Base-by-base conservation (phyloP, 2,888 invertebrate species). In the Noctuana brunneofusca region DNA sequence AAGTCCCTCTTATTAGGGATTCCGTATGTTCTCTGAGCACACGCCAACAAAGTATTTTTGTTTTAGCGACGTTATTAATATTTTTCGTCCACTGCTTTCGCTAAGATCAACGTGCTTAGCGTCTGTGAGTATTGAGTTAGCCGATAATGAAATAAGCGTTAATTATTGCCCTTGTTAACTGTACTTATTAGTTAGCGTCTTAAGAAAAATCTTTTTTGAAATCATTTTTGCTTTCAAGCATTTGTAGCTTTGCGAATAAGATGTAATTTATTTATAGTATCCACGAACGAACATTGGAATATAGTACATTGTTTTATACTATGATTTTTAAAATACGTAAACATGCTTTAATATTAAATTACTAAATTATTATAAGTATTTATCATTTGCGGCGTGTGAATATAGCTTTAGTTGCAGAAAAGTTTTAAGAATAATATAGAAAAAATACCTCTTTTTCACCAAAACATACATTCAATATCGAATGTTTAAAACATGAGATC, bases 1-100 rank as follows among this genome's bases (percentile, higher is more conserved):
- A 89, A 90, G 87, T 89, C 83, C 78, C 80, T 83, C 88, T 88
- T 90, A 89, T 89, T 89, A 90, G 80, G 84, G 85, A 87, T 88
- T 87, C 87, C 80, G 83, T 85, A 74, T 84, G 86, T 81, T 83
- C 79, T 78, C 78, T 78, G 77, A 73, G 76, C 78, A 76, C 74
- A 81, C 71, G 76, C 79, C 65, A 66, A 68, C 75, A 76, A 79
- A 76, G 73, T 81, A 78, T 83, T 85, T 85, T 86, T 86, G 81
- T 84, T 84, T 83, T 77, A 75, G 80, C 70, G 75, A 79, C 81
- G 78, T 82, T 85, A 84, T 84, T 86, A 86, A 84, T 85, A 83
- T 84, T 84, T 43, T 83, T 78, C 69, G 38, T 48, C 38, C 46
- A 55, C 49, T 62, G 38, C 30, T 30, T 48, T 60, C 24, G 38